Base-by-base conservation (phyloP, 2,888 invertebrate species). In the Aspidiotus rigidus region DNA sequence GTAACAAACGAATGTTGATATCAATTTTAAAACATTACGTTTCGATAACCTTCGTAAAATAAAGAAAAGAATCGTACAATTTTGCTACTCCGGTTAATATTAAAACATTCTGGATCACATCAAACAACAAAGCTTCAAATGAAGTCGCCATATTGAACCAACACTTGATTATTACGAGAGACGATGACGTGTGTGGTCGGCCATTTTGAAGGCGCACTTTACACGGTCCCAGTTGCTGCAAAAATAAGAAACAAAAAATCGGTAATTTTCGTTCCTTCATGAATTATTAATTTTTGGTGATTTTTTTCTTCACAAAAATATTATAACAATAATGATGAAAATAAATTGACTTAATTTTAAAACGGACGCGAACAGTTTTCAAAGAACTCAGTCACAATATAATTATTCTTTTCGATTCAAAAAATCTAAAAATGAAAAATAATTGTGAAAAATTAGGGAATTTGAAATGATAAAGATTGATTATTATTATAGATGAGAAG, bases 101-200 rank as follows among this genome's bases (percentile, higher is more conserved):
- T 66, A 59, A 66, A 66, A 66, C 66, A 57, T 60, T 42, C 49
- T 57, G 16, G 42, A 41, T 59, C 53, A 59, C 66, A 59, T 59
- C 59, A 57, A 57, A 66, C 66, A 66, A 66, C 66, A 66, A 66
- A 59, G 66, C 66, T 66, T 49, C 42, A n/a, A 59, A 42, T 17
- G 66, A 66, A 57, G 66, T 66, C 66, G 66, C 66, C 66, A 66
- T 66, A 66, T 66, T 66, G 66, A 57, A 66, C 64, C 42, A 28
- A 49, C 59, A 59, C 41, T 59, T 59, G 59, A 66, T 66, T 57
- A 57, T 57, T 66, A 66, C 66, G 66, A 57, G 49, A 66, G 66
- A 66, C 66, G 66, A 66, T 66, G 66, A 66, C 66, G 66, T 66
- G 66, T 59, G 66, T 59, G 59, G 59, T 66, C 66, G 59, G 60